Evolutionary conservation across 2,888 invertebrate species (phyloP).

Genomic region (Sturmia bella): DNA sequence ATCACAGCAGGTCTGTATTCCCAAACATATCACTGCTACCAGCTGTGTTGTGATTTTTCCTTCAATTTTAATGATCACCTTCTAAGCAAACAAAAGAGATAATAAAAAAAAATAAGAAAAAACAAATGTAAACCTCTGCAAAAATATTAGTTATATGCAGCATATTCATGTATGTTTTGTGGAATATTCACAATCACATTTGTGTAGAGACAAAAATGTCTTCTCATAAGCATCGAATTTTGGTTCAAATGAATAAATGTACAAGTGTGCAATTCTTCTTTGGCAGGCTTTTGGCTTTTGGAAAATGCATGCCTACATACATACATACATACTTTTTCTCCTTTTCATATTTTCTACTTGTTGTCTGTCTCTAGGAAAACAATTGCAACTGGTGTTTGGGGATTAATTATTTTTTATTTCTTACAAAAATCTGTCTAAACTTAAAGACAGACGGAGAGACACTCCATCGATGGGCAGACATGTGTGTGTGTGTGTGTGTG

Average conservation of each 20-base stretch:
- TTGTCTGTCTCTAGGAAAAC: neutral
- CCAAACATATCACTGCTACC: slow-evolving; percentile 65
- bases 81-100: slow-evolving; percentile 42
- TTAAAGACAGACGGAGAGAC: neutral
- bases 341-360: neutral
- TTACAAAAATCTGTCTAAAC: slow-evolving; percentile 27
- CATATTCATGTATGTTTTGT: slow-evolving; percentile 11
- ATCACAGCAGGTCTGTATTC: slow-evolving; percentile 70
- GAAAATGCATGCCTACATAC: too few species aligned
- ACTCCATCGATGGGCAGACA: neutral
- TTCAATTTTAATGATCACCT: slow-evolving; percentile 67
- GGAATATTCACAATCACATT: slow-evolving; percentile 51
- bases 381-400: slow-evolving; percentile 63
- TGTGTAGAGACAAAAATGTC: slow-evolving; percentile 25
- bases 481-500: neutral
- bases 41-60: slow-evolving; percentile 69
- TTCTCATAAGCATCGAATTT: slow-evolving; percentile 61
- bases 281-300: slow-evolving; percentile 35
- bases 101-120: neutral
- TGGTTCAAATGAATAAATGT: slow-evolving; percentile 41
- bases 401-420: slow-evolving; percentile 69
- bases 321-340: neutral
- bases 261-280: slow-evolving; percentile 43
- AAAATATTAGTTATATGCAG: slow-evolving; percentile 7
- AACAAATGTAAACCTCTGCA: slow-evolving; percentile 1